Evolutionary conservation across 2,797 vertebrate species (phyloP).

Genomic region (Lutjanus argentimaculatus): DNA sequence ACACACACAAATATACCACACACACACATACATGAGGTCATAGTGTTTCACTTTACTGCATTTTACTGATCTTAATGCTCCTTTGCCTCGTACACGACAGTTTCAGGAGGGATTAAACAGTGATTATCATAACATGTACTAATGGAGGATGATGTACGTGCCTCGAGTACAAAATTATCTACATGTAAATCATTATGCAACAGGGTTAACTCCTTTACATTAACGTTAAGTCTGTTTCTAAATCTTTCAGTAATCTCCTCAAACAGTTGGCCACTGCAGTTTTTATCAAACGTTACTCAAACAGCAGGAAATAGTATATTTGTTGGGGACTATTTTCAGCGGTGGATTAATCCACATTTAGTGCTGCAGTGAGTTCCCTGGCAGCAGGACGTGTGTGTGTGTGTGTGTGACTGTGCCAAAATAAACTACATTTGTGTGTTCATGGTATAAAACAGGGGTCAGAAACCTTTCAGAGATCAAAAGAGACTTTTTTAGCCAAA

Average conservation of each 20-base stretch:
- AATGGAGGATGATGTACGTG: slow-evolving; percentile 38
- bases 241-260: background rate
- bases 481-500: no score
- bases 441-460: no score
- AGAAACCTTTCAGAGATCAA: no score
- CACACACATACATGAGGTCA: background rate
- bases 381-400: background rate
- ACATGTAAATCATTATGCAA: slow-evolving; percentile 13
- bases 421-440: no score
- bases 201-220: background rate
- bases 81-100: background rate
- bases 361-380: background rate
- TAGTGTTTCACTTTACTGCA: background rate
- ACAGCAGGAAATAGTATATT: no score
- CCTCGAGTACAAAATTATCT: slow-evolving; percentile 8
- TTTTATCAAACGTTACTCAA: no score
- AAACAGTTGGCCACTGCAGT: background rate
- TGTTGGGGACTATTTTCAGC: no score
- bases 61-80: slow-evolving; percentile 5
- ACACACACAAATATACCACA: background rate
- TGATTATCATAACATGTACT: slow-evolving; percentile 23
- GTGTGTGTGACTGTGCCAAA: background rate
- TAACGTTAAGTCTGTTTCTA: background rate
- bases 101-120: slow-evolving; percentile 18
- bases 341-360: background rate